phyloP scores from a whole-genome alignment of 2,113 vertebrate genomes.

The Gymnocephalus cernua region DNA sequence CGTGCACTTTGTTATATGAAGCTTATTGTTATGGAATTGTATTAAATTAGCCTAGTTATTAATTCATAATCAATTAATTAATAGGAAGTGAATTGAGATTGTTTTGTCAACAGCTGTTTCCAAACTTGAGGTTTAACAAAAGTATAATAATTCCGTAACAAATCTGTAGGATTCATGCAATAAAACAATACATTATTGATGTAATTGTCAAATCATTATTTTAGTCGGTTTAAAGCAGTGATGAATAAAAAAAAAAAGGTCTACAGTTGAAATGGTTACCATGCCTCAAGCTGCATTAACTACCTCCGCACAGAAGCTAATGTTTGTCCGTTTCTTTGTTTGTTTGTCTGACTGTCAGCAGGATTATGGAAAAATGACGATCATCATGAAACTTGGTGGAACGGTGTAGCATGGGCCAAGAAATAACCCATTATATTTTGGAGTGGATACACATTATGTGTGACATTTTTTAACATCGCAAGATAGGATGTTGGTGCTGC shows the following conservation, averaged over 20 bases:
- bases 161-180: neutral
- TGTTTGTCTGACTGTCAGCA: no score
- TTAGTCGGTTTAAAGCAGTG: neutral
- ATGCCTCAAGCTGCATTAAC: neutral
- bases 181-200: no score
- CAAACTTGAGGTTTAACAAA: neutral
- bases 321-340: no score
- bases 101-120: no score
- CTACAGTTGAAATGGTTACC: neutral
- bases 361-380: no score
- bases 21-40: neutral
- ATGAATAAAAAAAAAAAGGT: neutral
- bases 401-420: no score
- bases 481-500: no score
- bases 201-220: neutral
- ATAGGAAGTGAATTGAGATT: neutral
- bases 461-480: no score
- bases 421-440: no score
- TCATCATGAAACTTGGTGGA: no score
- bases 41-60: neutral
- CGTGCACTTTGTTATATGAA: conserved; percentile 39
- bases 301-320: no score
- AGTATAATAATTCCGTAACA: neutral
- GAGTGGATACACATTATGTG: no score
- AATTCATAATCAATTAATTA: neutral